Base-by-base conservation (phyloP, 2,888 invertebrate genomes). In the Luffia ferchaultella region DNA sequence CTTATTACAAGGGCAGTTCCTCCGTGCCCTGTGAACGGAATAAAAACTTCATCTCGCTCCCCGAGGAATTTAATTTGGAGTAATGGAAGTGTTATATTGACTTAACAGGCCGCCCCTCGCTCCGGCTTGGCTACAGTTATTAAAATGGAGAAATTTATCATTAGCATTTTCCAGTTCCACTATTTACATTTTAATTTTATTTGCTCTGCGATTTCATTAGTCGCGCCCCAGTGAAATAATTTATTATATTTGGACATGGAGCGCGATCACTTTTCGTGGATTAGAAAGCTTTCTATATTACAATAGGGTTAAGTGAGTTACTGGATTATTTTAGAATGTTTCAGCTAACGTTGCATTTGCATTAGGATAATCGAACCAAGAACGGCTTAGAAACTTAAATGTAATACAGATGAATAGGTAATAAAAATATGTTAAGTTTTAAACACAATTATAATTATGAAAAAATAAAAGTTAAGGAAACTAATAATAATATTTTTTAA, bases 61-160 rank as follows among this genome's bases (percentile, higher is more conserved):
- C 83, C 70, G 62, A 76, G 80, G 83, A 83, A 83, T 83, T 83
- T 83, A 82, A 83, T 83, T 82, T 82, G 73, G 70, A 79, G 78
- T 83, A 82, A 82, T 83, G 83, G 83, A 82, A 82, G 82, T 83
- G 83, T 83, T 83, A 82, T 82, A 83, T 82, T 83, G 83, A 82
- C 83, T 83, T 80, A 83, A 79, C 80, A 83, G 80, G 76, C 79
- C 79, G 79, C 76, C 76, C 70, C 70, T 69, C 74, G 80, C 83
- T 82, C 83, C 20, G 2, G 44, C 61, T 63, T 71, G 67, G 80
- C 75, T 75, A 80, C 80, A 78, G 82, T 83, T 83, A 83, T 83
- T 83, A 83, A 83, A 83, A 83, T 82, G 83, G 79, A 73, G 80
- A 83, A 79, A 82, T 80, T 80, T 83, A 82, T 83, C 82, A 82